Percentiles rank a stretch among this genome's conserved stretches.
phyloP scores from a whole-genome alignment of 2,888 invertebrate species.

The Panorpa germanica region DNA sequence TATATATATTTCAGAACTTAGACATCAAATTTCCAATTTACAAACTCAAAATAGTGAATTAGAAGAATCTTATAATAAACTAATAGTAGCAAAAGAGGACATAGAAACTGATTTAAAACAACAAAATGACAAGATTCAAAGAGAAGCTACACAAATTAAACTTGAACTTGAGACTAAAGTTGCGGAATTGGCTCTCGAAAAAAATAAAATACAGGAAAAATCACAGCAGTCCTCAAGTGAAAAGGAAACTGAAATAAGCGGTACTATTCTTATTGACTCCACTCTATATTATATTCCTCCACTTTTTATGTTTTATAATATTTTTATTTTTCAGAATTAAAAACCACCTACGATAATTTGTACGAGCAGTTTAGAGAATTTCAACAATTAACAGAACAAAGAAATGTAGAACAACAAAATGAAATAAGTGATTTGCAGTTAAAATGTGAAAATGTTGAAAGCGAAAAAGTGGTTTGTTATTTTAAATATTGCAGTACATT shows the following conservation, averaged over 20 bases:
- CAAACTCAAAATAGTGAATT: conserved; percentile 25
- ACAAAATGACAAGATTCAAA: too few species aligned
- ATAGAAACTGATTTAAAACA: conserved; percentile 22
- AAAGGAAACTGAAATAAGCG: conserved; percentile 18
- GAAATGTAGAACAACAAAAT: conserved; percentile 7
- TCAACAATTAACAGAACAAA: not conserved
- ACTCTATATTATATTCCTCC: too few species aligned
- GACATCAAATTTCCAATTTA: conserved; percentile 23
- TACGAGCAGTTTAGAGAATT: conserved; percentile 4
- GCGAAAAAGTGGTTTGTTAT: conserved; percentile 12
- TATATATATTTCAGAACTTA: too few species aligned
- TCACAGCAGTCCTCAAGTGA: conserved; percentile 23
- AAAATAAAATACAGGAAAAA: conserved; percentile 23
- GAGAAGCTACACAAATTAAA: conserved; percentile 26
- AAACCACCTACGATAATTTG: too few species aligned
- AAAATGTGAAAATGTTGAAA: conserved; percentile 12
- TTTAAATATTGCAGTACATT: too few species aligned
- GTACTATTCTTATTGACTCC: too few species aligned
- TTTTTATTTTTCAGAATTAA: too few species aligned
- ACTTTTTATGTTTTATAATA: too few species aligned
- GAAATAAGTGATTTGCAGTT: conserved; percentile 12
- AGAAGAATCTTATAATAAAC: conserved; percentile 21
- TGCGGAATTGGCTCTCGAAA: conserved; percentile 24
- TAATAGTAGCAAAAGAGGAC: conserved; percentile 23
- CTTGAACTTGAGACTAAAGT: conserved; percentile 20